Conservation (phyloP, 1,140 invertebrate species). For the Vanessa tameamea region DNA sequence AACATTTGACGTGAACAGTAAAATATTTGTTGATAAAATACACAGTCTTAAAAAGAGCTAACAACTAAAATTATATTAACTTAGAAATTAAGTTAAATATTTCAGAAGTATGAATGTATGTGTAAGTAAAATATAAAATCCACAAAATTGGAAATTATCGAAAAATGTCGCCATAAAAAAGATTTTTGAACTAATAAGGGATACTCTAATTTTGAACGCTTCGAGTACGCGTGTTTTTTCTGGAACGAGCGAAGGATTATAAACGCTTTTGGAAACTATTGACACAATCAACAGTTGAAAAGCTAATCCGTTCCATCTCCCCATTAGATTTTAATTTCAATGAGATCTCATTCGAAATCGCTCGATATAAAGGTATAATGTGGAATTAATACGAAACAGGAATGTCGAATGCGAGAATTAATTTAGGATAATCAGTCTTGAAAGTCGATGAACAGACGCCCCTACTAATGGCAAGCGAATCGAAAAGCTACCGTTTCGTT, state of each 20-base stretch:
- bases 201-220: neutral
- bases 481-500: slow-evolving; percentile 50
- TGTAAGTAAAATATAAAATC: too few species aligned
- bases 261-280: slow-evolving; percentile 65
- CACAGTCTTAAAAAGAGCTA: slow-evolving; percentile 38
- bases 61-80: slow-evolving; percentile 70
- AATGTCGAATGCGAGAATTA: slow-evolving; percentile 59
- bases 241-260: slow-evolving; percentile 44
- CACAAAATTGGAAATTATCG: too few species aligned
- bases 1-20: neutral
- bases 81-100: slow-evolving; percentile 69
- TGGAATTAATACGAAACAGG: slow-evolving; percentile 48
- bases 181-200: neutral
- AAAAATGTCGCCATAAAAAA: too few species aligned
- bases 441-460: slow-evolving; percentile 61
- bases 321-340: slow-evolving; percentile 38
- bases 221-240: slow-evolving; percentile 40
- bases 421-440: slow-evolving; percentile 78
- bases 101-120: slow-evolving; percentile 49
- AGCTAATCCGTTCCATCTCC: slow-evolving; percentile 63
- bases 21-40: slow-evolving; percentile 1
- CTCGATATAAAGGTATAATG: slow-evolving; percentile 11
- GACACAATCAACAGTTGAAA: slow-evolving; percentile 69
- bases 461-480: slow-evolving; percentile 54
- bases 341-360: slow-evolving; percentile 27